phyloP scores from a whole-genome alignment of 1,140 invertebrate species.

The Aphis gossypii region DNA sequence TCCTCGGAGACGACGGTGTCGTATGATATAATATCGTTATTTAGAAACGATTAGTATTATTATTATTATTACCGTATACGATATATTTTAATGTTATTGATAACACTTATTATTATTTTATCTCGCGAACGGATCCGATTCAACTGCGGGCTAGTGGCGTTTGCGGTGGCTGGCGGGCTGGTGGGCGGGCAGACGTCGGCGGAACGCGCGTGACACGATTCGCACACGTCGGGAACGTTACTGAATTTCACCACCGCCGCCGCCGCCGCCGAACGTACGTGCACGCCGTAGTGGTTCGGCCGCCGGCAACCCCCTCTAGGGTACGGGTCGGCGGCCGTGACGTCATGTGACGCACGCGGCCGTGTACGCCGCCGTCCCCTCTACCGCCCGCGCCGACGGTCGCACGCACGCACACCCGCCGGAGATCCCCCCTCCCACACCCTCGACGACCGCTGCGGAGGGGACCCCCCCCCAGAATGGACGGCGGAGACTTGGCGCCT shows the following conservation, averaged over 20 bases:
- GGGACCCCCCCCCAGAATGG: not conserved
- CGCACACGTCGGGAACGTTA: conserved; percentile 52
- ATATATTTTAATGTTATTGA: not conserved
- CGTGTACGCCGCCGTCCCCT: not conserved
- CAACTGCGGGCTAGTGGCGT: not conserved
- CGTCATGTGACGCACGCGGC: conserved; percentile 39
- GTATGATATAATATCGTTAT: not conserved
- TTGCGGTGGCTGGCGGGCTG: not conserved
- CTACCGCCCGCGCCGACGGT: not conserved
- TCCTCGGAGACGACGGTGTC: not conserved
- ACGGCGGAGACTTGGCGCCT: not conserved
- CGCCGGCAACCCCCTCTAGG: conserved; percentile 49
- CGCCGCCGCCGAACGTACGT: not conserved
- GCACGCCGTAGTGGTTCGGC: not conserved
- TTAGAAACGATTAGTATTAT: not conserved
- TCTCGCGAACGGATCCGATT: not conserved
- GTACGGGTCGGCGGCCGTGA: conserved; percentile 42
- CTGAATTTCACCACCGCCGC: conserved; percentile 43
- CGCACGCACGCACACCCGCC: not conserved
- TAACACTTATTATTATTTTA: not conserved
- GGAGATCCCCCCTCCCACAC: not conserved
- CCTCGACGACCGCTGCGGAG: not conserved
- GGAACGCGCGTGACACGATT: conserved; percentile 13
- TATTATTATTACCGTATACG: not conserved
- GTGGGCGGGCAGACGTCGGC: not conserved